These are phyloP conservation scores for Himalopsyche anomala DNA, from an alignment of 2,888 invertebrate genomes.

Conservation along the genomic window DNA sequence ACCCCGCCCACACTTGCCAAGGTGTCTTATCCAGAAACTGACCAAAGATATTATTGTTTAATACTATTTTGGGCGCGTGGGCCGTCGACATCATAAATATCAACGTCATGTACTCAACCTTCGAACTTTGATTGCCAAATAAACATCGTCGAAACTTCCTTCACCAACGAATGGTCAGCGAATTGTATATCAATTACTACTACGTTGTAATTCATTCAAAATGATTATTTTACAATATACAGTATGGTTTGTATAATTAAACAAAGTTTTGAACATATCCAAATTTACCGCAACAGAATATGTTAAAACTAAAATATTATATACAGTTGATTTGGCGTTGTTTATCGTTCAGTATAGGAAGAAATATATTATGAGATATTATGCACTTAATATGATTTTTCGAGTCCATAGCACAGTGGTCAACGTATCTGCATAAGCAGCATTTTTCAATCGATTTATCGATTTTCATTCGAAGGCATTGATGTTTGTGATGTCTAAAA, in stretches of 20 bases:
- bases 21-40: background rate
- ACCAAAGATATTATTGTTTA: constrained; percentile 44
- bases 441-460: too few relatives aligned
- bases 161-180: background rate
- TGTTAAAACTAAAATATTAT: too few relatives aligned
- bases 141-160: background rate
- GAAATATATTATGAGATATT: too few relatives aligned
- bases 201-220: background rate
- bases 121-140: constrained; percentile 58
- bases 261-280: too few relatives aligned
- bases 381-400: too few relatives aligned
- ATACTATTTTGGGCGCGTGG: constrained; percentile 46
- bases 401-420: too few relatives aligned
- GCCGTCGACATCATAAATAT: constrained; percentile 58
- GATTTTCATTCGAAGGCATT: too few relatives aligned
- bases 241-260: background rate
- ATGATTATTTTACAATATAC: background rate
- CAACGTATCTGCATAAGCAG: too few relatives aligned
- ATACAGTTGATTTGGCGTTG: too few relatives aligned
- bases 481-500: too few relatives aligned
- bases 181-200: background rate
- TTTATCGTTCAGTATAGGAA: too few relatives aligned
- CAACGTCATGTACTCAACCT: constrained; percentile 59
- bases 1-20: constrained; percentile 22
- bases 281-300: too few relatives aligned